Conservation (phyloP, 2,113 vertebrate genomes). For the Ammodramus savannarum region DNA sequence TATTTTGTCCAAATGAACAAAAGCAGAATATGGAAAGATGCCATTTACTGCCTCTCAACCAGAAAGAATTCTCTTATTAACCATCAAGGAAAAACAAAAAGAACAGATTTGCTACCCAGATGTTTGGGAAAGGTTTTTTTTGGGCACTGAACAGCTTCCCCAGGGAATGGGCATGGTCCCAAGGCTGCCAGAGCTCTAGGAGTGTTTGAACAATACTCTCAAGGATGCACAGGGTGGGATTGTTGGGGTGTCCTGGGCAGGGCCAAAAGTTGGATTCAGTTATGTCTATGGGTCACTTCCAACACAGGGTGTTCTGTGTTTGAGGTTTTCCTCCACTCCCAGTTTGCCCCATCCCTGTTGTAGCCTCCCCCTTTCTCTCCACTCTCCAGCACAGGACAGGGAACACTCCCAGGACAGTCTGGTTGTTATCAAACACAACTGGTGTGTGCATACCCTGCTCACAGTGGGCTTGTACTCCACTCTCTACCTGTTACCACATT, state of each 20-base stretch:
- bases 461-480: background rate
- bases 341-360: background rate
- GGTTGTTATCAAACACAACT: background rate
- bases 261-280: background rate
- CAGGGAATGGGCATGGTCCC: fast-evolving
- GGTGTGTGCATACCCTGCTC: background rate
- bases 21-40: background rate
- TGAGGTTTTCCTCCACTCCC: background rate
- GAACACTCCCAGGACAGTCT: background rate
- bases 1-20: background rate
- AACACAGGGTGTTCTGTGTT: background rate
- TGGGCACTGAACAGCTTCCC: background rate
- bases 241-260: background rate
- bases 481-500: background rate
- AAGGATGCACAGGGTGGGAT: background rate
- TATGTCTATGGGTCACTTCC: background rate
- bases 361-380: background rate
- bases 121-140: background rate
- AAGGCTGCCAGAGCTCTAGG: background rate
- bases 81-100: background rate
- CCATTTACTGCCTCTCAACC: background rate
- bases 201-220: fast-evolving
- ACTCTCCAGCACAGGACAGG: background rate
- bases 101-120: background rate
- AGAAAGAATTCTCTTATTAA: background rate